Evolutionary conservation across 2,888 invertebrate species (phyloP).

Genomic region (Leptopilina drosophilae): DNA sequence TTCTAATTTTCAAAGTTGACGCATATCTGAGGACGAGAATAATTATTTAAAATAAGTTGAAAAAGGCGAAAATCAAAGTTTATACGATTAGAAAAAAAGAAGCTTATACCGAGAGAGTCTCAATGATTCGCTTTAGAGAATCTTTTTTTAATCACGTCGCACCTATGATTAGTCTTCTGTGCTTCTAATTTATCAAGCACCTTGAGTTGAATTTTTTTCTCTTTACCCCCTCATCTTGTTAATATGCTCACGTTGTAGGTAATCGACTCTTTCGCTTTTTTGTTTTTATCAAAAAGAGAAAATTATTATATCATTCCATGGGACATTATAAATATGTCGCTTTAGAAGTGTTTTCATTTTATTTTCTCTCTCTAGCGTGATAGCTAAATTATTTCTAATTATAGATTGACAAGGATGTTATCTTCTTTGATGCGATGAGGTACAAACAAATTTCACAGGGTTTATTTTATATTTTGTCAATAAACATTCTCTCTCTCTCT

Average conservation of each 20-base stretch:
- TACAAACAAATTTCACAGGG: not conserved
- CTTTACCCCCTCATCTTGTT: not conserved
- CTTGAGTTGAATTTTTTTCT: not conserved
- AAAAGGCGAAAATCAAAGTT: too few relatives aligned
- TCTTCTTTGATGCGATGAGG: not conserved
- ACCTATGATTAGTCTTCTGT: constrained; percentile 22
- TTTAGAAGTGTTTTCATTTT: not conserved
- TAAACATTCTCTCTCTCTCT: too few relatives aligned
- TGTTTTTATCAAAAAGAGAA: constrained; percentile 7
- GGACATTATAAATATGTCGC: constrained; percentile 1
- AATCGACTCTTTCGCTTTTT: not conserved
- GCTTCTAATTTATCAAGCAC: constrained; percentile 17
- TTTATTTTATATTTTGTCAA: too few relatives aligned
- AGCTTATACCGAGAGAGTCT: too few relatives aligned
- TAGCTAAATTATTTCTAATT: constrained; percentile 10
- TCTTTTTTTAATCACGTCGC: constrained; percentile 17
- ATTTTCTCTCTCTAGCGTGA: not conserved
- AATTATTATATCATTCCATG: constrained; percentile 20
- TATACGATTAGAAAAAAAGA: constrained; percentile 13
- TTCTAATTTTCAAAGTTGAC: constrained; percentile 36
- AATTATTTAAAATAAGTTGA: constrained; percentile 7
- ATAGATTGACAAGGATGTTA: not conserved
- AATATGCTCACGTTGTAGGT: constrained; percentile 15
- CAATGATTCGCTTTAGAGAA: not conserved
- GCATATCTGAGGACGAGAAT: constrained; percentile 5